Evolutionary conservation across 1,140 invertebrate species (phyloP).

Genomic region (Drosophila bocqueti): DNA sequence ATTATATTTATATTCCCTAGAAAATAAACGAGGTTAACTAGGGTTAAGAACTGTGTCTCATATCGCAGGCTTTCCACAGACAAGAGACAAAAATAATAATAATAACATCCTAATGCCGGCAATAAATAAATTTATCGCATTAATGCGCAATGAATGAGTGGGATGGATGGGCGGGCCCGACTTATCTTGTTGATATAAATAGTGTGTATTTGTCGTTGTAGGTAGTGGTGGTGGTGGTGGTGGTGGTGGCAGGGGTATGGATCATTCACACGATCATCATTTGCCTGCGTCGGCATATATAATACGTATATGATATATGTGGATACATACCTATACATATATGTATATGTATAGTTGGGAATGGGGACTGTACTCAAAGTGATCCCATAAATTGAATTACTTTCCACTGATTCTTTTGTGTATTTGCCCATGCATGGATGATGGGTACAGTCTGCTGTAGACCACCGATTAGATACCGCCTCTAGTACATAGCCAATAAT

Average conservation of each 20-base stretch:
- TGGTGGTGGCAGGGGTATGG: neutral
- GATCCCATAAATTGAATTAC: constrained; percentile 48
- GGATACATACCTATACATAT: neutral
- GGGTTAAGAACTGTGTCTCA: neutral
- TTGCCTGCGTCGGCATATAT: constrained; percentile 3
- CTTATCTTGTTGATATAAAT: constrained; percentile 43
- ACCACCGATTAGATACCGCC: constrained; percentile 38
- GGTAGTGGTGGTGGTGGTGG: neutral
- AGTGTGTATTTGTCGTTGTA: neutral
- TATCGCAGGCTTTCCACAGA: neutral
- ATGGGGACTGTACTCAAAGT: constrained; percentile 16
- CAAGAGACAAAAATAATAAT: constrained; percentile 32
- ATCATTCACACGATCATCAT: constrained; percentile 52
- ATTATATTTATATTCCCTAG: neutral
- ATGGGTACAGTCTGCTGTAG: neutral
- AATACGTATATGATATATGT: neutral
- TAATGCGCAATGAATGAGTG: constrained; percentile 66
- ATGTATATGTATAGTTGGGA: neutral
- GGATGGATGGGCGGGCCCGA: constrained; percentile 11
- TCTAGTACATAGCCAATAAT: constrained; percentile 15
- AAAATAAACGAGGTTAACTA: neutral
- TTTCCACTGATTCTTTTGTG: constrained; percentile 30
- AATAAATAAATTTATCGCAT: constrained; percentile 74
- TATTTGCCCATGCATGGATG: neutral
- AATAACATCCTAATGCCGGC: constrained; percentile 47